Conservation (phyloP, 2,797 vertebrate genomes). For the Eremophila alpestris region DNA sequence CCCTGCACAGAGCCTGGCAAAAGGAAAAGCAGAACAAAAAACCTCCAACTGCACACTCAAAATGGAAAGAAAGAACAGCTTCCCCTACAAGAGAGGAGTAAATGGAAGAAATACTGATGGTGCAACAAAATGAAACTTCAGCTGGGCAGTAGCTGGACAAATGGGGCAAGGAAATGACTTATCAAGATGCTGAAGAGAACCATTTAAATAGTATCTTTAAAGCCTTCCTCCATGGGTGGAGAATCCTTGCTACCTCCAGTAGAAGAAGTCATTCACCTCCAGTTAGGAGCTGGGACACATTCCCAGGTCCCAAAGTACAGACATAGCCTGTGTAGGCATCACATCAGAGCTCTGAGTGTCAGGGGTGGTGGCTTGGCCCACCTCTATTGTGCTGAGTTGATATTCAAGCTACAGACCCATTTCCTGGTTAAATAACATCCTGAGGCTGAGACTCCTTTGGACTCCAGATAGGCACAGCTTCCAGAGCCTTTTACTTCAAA, state of each 20-base stretch:
- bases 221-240: neutral
- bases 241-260: neutral
- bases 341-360: neutral
- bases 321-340: neutral
- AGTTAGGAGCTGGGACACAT: neutral
- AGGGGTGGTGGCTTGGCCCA: neutral
- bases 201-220: neutral
- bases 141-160: neutral
- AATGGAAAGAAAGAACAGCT: neutral
- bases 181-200: neutral
- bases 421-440: slow-evolving; percentile 54
- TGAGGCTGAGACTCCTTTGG: slow-evolving; percentile 41
- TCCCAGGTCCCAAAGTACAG: neutral
- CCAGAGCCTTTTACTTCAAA: slow-evolving; percentile 53
- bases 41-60: neutral
- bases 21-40: neutral
- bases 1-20: neutral
- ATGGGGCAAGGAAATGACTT: neutral
- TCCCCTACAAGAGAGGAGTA: neutral
- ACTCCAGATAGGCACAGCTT: slow-evolving; percentile 44
- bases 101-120: neutral
- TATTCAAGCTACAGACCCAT: slow-evolving; percentile 47
- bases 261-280: neutral
- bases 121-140: neutral
- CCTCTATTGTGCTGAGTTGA: neutral